phyloP scores from a whole-genome alignment of 2,797 vertebrate species.

The Hemibagrus guttatus region DNA sequence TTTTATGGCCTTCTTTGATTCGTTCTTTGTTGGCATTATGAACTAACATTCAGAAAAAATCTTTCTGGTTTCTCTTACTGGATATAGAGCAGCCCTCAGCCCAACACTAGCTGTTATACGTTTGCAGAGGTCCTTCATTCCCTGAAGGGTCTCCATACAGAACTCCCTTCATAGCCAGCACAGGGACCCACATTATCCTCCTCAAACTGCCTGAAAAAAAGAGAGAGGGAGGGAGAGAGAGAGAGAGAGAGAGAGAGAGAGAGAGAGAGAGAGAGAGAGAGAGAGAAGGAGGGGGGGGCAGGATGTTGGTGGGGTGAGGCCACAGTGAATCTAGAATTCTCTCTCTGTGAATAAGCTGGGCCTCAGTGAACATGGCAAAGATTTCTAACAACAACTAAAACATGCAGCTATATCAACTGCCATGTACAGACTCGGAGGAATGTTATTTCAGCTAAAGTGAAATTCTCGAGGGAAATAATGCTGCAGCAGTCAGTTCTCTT shows the following conservation, averaged over 20 bases:
- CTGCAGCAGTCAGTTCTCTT: not conserved
- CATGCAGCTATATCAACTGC: not conserved
- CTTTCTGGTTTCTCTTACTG: constrained; percentile 18
- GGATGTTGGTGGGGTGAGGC: constrained; percentile 13
- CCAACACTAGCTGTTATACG: constrained; percentile 3
- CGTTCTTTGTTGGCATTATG: not conserved
- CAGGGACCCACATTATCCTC: constrained; percentile 68
- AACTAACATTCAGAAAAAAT: not conserved
- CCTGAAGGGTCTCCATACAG: constrained; percentile 67
- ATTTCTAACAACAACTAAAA: not conserved
- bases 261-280: not conserved
- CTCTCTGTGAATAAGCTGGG: constrained; percentile 21
- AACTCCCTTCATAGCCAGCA: constrained; percentile 67
- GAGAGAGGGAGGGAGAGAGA: constrained; percentile 2
- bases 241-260: constrained; percentile 11
- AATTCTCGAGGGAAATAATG: constrained; percentile 24
- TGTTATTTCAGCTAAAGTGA: constrained; percentile 35
- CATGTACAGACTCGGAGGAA: constrained; percentile 16
- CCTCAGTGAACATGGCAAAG: not conserved
- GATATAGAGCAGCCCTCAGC: constrained; percentile 14
- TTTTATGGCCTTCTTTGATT: not conserved
- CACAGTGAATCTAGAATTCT: constrained; percentile 56
- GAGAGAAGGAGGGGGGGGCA: constrained; percentile 30
- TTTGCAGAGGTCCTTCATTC: constrained; percentile 43
- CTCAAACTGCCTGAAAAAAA: constrained; percentile 57